Conservation (phyloP, 1,140 invertebrate species). For the Drosophila leontia region DNA sequence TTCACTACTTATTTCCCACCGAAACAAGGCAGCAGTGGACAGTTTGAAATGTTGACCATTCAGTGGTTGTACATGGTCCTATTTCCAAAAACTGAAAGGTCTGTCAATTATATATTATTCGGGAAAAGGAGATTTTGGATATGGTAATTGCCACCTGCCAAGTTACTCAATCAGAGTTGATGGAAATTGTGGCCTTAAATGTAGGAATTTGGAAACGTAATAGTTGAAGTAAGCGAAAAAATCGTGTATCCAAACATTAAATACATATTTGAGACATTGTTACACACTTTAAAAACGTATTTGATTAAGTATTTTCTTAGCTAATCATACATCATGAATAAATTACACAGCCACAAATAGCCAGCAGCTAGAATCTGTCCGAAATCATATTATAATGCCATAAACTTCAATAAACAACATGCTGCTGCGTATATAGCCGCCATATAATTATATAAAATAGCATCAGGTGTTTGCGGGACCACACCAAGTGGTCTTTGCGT, state of each 20-base stretch:
- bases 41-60: slow-evolving; percentile 70
- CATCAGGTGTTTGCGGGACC: slow-evolving; percentile 29
- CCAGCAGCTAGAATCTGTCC: slow-evolving; percentile 56
- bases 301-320: slow-evolving; percentile 11
- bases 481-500: slow-evolving; percentile 28
- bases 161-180: slow-evolving; percentile 48
- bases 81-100: slow-evolving; percentile 79
- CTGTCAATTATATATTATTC: slow-evolving; percentile 68
- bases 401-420: slow-evolving; percentile 46
- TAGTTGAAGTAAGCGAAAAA: not conserved
- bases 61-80: slow-evolving; percentile 45
- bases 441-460: slow-evolving; percentile 74
- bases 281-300: not conserved
- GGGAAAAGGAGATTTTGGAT: slow-evolving; percentile 47
- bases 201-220: not conserved
- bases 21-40: slow-evolving; percentile 67
- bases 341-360: slow-evolving; percentile 4
- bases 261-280: not conserved
- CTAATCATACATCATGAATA: slow-evolving; percentile 30
- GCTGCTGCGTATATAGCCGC: slow-evolving; percentile 43
- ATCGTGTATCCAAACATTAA: not conserved
- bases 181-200: slow-evolving; percentile 17
- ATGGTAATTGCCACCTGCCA: slow-evolving; percentile 74
- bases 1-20: slow-evolving; percentile 33
- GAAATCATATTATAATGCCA: slow-evolving; percentile 61